A percentile compares a stretch with the other conserved stretches of the same genome.
Evolutionary conservation across 2,888 invertebrate species (phyloP).

Genomic region (Netelia melanura): DNA sequence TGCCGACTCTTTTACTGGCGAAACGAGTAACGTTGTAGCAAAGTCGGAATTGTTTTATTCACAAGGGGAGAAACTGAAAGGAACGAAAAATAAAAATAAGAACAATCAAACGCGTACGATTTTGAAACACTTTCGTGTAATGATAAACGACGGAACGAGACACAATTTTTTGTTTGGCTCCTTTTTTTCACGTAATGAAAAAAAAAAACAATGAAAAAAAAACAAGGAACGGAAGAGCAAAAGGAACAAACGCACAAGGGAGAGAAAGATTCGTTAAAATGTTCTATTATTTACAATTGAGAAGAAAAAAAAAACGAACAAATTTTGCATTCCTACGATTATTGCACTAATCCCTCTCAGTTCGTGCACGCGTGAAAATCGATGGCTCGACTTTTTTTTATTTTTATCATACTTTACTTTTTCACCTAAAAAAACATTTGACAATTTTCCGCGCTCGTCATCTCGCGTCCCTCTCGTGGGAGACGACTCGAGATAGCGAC

Average conservation of each 20-base stretch:
- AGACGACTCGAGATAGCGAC: background rate
- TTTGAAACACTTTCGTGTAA: constrained; percentile 1
- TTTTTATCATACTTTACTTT: constrained; percentile 11
- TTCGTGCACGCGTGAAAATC: constrained; percentile 58
- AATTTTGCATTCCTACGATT: constrained; percentile 57
- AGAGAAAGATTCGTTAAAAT: constrained; percentile 45
- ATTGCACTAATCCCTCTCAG: constrained; percentile 66
- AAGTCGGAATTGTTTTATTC: background rate
- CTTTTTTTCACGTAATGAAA: constrained; percentile 20
- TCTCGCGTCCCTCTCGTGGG: background rate
- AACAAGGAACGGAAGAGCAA: constrained; percentile 22
- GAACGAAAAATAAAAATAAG: constrained; percentile 9
- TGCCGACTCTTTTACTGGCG: constrained; percentile 40
- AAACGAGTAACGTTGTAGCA: constrained; percentile 21
- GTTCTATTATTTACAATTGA: constrained; percentile 58
- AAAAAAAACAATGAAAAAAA: constrained; percentile 14
- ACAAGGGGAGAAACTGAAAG: background rate
- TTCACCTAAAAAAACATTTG: constrained; percentile 24
- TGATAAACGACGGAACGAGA: constrained; percentile 55
- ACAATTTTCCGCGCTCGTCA: constrained; percentile 16
- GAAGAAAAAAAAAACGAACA: constrained; percentile 14
- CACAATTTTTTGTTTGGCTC: constrained; percentile 40
- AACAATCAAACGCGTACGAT: constrained; percentile 8
- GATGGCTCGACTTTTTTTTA: constrained; percentile 30
- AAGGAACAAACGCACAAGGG: constrained; percentile 35